These are phyloP conservation scores for Adoxophyes honmai DNA, from an alignment of 1,140 invertebrate species.

Conservation along the genomic window DNA sequence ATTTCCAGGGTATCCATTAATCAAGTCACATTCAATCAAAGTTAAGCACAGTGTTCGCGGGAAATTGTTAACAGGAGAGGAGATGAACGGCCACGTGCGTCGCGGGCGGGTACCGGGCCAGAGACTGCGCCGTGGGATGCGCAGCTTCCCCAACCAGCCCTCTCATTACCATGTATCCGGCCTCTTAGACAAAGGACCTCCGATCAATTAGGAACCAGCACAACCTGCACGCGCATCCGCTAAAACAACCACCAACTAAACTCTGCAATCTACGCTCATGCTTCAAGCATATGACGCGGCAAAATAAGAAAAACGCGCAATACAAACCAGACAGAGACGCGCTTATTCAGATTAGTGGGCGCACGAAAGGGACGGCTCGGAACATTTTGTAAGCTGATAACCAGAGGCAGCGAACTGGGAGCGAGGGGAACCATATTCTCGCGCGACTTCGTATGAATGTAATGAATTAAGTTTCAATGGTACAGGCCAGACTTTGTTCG, in stretches of 20 bases:
- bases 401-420: constrained; percentile 65
- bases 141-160: constrained; percentile 56
- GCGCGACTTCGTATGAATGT: constrained; percentile 69
- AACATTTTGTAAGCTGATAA: constrained; percentile 75
- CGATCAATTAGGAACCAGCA: constrained; percentile 52
- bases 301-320: constrained; percentile 76
- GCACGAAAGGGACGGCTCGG: constrained; percentile 58
- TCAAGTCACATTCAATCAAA: constrained; percentile 16
- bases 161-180: constrained; percentile 54
- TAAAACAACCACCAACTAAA: constrained; percentile 42
- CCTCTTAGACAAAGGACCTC: constrained; percentile 64
- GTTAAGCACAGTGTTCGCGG: constrained; percentile 33
- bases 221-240: constrained; percentile 17
- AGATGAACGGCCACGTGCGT: constrained; percentile 54
- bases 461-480: constrained; percentile 75
- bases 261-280: constrained; percentile 51
- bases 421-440: constrained; percentile 75
- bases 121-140: constrained; percentile 63
- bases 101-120: constrained; percentile 50
- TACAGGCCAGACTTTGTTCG: constrained; percentile 49
- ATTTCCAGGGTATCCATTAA: constrained; percentile 7
- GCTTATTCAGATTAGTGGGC: constrained; percentile 50
- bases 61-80: constrained; percentile 35
- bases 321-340: constrained; percentile 62
- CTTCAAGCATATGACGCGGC: constrained; percentile 66